Percentiles rank a stretch among this genome's conserved stretches.
Evolutionary conservation across 2,113 vertebrate species (phyloP).

Genomic region (Elephas maximus): DNA sequence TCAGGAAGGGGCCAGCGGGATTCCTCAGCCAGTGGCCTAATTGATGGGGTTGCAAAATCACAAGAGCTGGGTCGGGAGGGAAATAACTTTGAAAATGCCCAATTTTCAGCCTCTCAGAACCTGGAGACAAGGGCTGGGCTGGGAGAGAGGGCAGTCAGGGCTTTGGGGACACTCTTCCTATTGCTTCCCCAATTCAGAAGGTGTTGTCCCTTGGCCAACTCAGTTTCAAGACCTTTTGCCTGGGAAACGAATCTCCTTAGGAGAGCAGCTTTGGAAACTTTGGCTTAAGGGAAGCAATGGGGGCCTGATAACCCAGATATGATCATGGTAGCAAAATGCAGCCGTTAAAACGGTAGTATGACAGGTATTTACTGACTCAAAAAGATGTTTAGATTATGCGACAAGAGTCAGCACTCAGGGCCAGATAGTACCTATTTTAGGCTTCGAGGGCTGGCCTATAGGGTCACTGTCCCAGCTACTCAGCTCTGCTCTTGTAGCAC

Average conservation of each 20-base stretch:
- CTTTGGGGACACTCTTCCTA: not conserved
- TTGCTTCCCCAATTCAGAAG: not conserved
- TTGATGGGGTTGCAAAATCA: not conserved
- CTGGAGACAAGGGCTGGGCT: too few relatives aligned
- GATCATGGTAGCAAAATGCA: not conserved
- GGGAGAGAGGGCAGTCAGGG: not conserved
- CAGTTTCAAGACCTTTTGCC: not conserved
- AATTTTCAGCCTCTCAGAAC: not conserved
- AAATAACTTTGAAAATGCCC: not conserved
- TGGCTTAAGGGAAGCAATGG: not conserved
- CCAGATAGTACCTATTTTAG: not conserved
- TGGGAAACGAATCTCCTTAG: not conserved
- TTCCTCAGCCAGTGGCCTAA: not conserved
- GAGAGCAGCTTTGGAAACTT: not conserved
- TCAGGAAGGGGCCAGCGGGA: not conserved
- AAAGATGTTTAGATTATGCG: accelerated
- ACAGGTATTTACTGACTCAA: not conserved
- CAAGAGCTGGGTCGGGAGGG: not conserved
- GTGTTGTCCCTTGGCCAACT: not conserved
- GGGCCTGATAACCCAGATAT: not conserved
- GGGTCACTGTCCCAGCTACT: not conserved
- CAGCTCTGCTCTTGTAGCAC: too few relatives aligned
- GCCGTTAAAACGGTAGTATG: too few relatives aligned
- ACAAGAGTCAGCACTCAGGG: too few relatives aligned
- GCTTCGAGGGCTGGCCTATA: not conserved